Evolutionary conservation across 2,888 invertebrate species (phyloP), one percentile per base, ranked within the genome.

Genomic region (Caradrina kadenii): DNA sequence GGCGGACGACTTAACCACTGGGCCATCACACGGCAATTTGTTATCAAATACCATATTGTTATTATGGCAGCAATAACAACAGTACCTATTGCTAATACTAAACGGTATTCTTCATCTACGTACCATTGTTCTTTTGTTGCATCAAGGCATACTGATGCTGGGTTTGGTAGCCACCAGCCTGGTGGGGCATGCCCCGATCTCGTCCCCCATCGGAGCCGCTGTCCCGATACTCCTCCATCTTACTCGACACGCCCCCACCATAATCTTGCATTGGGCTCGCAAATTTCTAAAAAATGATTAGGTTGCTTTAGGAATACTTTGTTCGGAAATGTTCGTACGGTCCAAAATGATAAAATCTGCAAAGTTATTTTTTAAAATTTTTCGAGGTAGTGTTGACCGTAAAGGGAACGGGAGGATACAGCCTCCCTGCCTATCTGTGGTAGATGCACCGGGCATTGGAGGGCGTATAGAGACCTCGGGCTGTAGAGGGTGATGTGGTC

Each of bases 221-320:
- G 19, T 93, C 93, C 67, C 91, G 91, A 84, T 89, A 91, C 73
- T 93, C 94, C 84, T 90, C 92, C 80, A 90, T 82, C 88, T 94
- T 94, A 86, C 83, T 93, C 74, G 94, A 89, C 75, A 87, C 89
- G 53, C 90, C 89, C 84, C 90, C 90, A 88, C 93, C 95, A 96
- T 94, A 94, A 86, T 96, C 95, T 95, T 95, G 95, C 95, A 96
- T 96, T 93, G 91, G 93, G 89, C 90, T 92, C 74, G 86, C 72
- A 82, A 86, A 82, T 84, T 74, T 85, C 93, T 92, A 82, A 13
- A n/a, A 87, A 88, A 42, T 19, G 2, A 15, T 64, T 22, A 8
- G 19, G 31, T 26, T 19, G 17, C 22, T 54, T 39, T 3, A 39
- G 39, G 2, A 8, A 35, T 1, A 11, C 13, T 39, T 39, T 39